These are phyloP conservation scores for Abrostola tripartita DNA, from an alignment of 2,888 invertebrate species.

Conservation along the genomic window DNA sequence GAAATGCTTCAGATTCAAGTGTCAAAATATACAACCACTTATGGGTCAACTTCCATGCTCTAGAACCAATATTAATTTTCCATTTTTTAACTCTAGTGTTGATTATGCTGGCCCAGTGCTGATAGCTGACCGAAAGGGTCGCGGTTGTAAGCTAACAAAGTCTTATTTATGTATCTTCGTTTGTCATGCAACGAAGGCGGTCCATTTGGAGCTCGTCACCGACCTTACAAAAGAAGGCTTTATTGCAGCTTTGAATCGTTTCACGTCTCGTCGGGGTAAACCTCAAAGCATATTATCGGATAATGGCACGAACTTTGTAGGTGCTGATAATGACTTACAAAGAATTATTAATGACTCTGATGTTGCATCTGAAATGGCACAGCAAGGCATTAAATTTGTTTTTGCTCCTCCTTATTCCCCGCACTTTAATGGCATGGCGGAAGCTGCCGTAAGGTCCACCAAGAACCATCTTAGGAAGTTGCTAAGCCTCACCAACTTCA, in stretches of 20 bases:
- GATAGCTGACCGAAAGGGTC: constrained; percentile 30
- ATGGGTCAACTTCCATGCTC: constrained; percentile 13
- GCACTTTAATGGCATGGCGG: constrained; percentile 37
- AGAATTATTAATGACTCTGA: background rate
- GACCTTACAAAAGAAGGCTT: constrained; percentile 8
- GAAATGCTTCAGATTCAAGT: constrained; percentile 6
- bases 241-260: constrained; percentile 15
- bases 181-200: constrained; percentile 6
- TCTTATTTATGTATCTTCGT: constrained; percentile 9
- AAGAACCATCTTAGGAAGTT: constrained; percentile 33
- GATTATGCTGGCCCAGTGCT: constrained; percentile 33
- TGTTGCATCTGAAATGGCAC: constrained; percentile 11
- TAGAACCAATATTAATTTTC: constrained; percentile 5
- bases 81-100: constrained; percentile 12
- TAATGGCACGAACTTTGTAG: constrained; percentile 10
- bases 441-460: constrained; percentile 33
- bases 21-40: constrained; percentile 7
- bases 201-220: constrained; percentile 17
- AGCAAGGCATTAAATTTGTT: constrained; percentile 18
- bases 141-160: constrained; percentile 9
- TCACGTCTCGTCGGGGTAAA: constrained; percentile 13
- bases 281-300: constrained; percentile 10
- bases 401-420: constrained; percentile 26
- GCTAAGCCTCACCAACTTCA: constrained; percentile 22
- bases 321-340: constrained; percentile 6